Evolutionary conservation across 2,797 vertebrate species (phyloP), one percentile per base, ranked within the genome.

Genomic region (Poeciliopsis presidionis): DNA sequence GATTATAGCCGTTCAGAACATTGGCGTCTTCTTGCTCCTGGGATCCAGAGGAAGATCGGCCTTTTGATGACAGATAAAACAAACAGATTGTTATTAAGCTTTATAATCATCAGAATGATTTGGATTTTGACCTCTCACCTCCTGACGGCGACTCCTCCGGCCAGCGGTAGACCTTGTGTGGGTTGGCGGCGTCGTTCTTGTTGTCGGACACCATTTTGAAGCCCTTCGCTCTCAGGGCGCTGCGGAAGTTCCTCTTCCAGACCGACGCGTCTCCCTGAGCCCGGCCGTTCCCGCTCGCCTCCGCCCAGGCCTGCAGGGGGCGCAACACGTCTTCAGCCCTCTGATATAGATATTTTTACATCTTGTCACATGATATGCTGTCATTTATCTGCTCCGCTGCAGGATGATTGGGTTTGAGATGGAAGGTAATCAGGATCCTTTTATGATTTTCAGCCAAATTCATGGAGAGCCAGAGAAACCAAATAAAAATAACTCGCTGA

Each of bases 191-290:
- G 4, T 97, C 96, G 3, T 96, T 97, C 87, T 96, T 97, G 43
- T 84, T 93, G 88, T 98, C 96, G 0, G 30, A 8, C 0, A 95
- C 22, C 82, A 95, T 1, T 9, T 65, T 89, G 81, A 97, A 94
- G 53, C 83, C 90, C 86, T 97, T 97, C 28, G 94, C 94, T 85
- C 97, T 95, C 39, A 98, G 93, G 71, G 97, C 97, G 0, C 96
- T 95, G 45, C 97, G 95, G 89, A 98, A 97, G 93, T 98, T 98
- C 86, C 97, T 96, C 90, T 98, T 98, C 97, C 97, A 98, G 22
- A 97, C 92, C 0, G 97, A 94, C 13, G 93, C 73, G 0, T 97
- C 96, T 0, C 95, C 93, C 0, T 90, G 81, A 36, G 86, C 84
- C 30, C 55, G 87, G 43, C 96, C 95, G 12, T 86, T 90, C 0